These are phyloP conservation scores for Clarias platycephalus DNA, from an alignment of 2,797 vertebrate species.

Conservation along the genomic window DNA sequence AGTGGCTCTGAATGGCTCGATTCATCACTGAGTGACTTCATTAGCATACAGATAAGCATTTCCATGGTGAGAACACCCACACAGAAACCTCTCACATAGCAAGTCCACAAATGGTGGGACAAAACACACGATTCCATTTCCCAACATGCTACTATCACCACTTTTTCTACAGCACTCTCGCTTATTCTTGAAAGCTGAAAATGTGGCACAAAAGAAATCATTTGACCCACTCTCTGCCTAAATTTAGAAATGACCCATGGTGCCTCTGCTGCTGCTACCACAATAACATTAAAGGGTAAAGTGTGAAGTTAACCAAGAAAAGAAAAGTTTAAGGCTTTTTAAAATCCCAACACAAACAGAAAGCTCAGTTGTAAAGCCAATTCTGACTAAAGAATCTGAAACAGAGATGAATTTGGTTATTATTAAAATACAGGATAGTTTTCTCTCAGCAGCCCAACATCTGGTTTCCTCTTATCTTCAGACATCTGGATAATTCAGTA, in stretches of 20 bases:
- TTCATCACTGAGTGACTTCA: constrained; percentile 58
- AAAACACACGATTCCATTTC: constrained; percentile 26
- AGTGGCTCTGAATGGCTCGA: constrained; percentile 61
- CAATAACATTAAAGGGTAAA: not conserved
- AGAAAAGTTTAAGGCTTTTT: not conserved
- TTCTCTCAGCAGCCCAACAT: not conserved
- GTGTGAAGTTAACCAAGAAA: not conserved
- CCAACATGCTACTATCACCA: constrained; percentile 19
- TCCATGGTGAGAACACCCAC: constrained; percentile 59
- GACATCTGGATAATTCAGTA: not conserved
- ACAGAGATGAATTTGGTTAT: not conserved
- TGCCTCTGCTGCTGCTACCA: not conserved
- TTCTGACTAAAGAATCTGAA: not conserved
- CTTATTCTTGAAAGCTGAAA: not conserved
- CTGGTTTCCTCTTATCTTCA: not conserved
- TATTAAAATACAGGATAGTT: not conserved
- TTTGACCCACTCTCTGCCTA: not conserved
- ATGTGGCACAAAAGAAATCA: not conserved
- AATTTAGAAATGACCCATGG: not conserved
- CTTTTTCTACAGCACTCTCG: not conserved
- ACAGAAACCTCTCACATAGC: constrained; percentile 49
- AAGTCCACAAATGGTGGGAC: constrained; percentile 13
- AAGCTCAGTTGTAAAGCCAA: not conserved
- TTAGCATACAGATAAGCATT: constrained; percentile 53
- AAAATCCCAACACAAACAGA: not conserved